Conservation (phyloP, 2,888 invertebrate species). For the Spodoptera picta region DNA sequence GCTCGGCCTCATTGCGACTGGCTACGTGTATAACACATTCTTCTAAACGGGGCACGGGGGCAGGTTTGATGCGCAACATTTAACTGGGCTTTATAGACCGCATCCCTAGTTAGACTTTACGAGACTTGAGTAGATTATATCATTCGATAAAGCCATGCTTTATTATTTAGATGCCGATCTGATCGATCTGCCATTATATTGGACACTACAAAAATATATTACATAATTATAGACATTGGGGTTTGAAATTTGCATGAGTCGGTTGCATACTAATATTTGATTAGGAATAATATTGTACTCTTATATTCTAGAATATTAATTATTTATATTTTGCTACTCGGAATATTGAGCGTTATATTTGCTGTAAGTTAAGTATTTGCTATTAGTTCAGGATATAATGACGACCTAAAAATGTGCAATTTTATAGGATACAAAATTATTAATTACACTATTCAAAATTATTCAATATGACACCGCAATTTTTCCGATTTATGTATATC, state of each 20-base stretch:
- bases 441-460: conserved; percentile 12
- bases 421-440: conserved; percentile 36
- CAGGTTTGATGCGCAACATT: conserved; percentile 83
- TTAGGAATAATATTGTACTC: conserved; percentile 39
- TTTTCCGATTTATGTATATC: conserved; percentile 37
- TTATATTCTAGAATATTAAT: conserved; percentile 36
- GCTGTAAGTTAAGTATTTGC: conserved; percentile 48
- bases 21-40: conserved; percentile 88
- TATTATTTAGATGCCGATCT: conserved; percentile 41
- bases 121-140: conserved; percentile 48
- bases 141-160: conserved; percentile 54
- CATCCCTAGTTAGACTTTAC: conserved; percentile 71
- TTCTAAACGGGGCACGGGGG: conserved; percentile 83
- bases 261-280: conserved; percentile 42
- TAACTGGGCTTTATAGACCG: conserved; percentile 68
- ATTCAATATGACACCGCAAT: conserved; percentile 37
- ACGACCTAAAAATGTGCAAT: conserved; percentile 12
- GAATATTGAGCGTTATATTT: conserved; percentile 35
- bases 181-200: conserved; percentile 54
- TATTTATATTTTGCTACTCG: conserved; percentile 52
- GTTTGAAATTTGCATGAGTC: conserved; percentile 76
- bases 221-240: conserved; percentile 52
- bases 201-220: conserved; percentile 49
- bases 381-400: conserved; percentile 48
- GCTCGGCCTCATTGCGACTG: conserved; percentile 91